Percentiles rank a stretch among this genome's conserved stretches.
phyloP scores from a whole-genome alignment of 1,140 invertebrate species.

The Eubasilissa regina region DNA sequence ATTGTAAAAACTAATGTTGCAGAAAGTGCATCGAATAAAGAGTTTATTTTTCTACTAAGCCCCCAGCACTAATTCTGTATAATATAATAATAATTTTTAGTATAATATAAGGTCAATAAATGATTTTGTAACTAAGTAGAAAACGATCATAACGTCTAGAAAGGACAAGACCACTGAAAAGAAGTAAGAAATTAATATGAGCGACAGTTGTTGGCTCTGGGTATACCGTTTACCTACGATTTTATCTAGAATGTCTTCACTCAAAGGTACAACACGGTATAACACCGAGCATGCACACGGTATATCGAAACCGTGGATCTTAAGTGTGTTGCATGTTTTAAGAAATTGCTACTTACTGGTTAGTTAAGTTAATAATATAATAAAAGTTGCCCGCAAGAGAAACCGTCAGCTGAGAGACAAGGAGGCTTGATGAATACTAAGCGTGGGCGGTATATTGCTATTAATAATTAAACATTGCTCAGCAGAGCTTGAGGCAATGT shows the following conservation, averaged over 20 bases:
- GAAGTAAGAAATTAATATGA: slow-evolving; percentile 1
- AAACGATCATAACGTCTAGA: too few relatives aligned
- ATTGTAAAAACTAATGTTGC: too few relatives aligned
- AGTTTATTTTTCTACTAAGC: too few relatives aligned
- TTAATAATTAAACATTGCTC: too few relatives aligned
- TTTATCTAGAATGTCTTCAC: neutral
- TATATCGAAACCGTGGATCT: slow-evolving; percentile 23
- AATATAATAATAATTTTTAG: too few relatives aligned
- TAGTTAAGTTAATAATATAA: slow-evolving; percentile 22
- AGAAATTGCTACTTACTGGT: slow-evolving; percentile 6
- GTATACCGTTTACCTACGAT: slow-evolving; percentile 9
- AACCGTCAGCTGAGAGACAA: neutral
- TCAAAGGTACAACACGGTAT: neutral
- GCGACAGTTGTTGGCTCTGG: neutral
- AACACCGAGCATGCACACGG: neutral
- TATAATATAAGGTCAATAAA: too few relatives aligned
- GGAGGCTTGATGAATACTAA: neutral
- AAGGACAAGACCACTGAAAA: neutral
- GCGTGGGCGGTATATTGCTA: too few relatives aligned
- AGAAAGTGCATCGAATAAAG: too few relatives aligned
- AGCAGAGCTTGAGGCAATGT: too few relatives aligned
- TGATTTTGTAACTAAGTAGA: too few relatives aligned
- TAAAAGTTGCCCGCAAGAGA: slow-evolving; percentile 1
- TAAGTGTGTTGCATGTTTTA: slow-evolving; percentile 10
- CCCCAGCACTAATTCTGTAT: too few relatives aligned